Conservation (phyloP, 2,888 invertebrate species). For the Lepas anatifera region DNA sequence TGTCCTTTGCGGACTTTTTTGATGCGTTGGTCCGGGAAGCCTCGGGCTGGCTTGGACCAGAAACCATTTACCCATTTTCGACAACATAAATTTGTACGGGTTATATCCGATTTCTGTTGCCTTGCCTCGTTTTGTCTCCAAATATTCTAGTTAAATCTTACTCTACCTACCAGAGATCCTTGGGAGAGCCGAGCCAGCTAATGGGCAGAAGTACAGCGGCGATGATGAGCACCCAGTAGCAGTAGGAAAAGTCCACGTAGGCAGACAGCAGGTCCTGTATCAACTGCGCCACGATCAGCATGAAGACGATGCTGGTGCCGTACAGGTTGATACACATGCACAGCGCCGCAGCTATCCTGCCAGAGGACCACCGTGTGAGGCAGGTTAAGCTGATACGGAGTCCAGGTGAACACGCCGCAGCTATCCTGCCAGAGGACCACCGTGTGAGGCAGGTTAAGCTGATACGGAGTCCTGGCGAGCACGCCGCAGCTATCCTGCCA, state of each 20-base stretch:
- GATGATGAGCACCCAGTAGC: conserved; percentile 51
- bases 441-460: too few species aligned
- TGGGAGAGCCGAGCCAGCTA: conserved; percentile 54
- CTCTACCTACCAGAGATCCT: conserved; percentile 52
- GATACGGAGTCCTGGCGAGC: too few species aligned
- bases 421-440: too few species aligned
- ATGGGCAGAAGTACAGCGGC: conserved; percentile 46
- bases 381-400: too few species aligned
- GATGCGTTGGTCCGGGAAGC: background rate
- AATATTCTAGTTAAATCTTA: background rate
- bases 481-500: too few species aligned
- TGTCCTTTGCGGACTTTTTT: background rate
- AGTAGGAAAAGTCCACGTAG: conserved; percentile 40
- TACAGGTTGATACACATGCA: conserved; percentile 13
- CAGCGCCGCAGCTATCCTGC: background rate
- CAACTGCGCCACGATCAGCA: conserved; percentile 21
- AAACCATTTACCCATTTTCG: too few species aligned
- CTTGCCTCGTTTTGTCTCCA: background rate
- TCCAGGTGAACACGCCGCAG: too few species aligned
- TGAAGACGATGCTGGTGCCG: conserved; percentile 20
- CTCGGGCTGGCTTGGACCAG: background rate
- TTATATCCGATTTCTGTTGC: background rate
- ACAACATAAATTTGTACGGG: background rate
- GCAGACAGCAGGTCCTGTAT: conserved; percentile 9
- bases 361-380: too few species aligned